Conservation (phyloP, 2,888 invertebrate species). For the Cataglyphis cursor region DNA sequence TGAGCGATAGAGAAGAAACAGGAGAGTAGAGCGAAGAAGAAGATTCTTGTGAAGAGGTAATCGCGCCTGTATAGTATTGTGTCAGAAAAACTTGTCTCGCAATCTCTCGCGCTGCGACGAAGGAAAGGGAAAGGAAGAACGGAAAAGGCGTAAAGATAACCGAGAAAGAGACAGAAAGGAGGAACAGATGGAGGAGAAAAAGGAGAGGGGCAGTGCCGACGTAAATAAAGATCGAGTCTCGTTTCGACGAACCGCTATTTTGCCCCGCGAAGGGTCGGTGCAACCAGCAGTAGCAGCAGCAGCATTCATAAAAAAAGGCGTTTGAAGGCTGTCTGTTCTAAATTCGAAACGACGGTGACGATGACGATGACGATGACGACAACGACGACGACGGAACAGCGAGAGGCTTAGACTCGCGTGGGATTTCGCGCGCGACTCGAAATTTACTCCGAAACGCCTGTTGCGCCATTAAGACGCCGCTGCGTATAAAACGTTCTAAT, state of each 20-base stretch:
- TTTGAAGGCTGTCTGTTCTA: slow-evolving; percentile 73
- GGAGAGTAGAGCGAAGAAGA: not conserved
- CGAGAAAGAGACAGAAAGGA: not conserved
- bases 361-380: not conserved
- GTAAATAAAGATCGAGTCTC: slow-evolving; percentile 66
- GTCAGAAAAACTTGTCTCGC: slow-evolving; percentile 47
- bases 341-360: slow-evolving; percentile 61
- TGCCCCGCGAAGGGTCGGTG: slow-evolving; percentile 63
- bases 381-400: not conserved
- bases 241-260: slow-evolving; percentile 66
- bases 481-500: not conserved
- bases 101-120: slow-evolving; percentile 26
- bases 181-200: not conserved
- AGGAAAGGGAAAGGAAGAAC: slow-evolving; percentile 17
- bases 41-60: slow-evolving; percentile 17
- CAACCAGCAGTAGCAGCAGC: slow-evolving; percentile 37
- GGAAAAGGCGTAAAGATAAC: slow-evolving; percentile 23
- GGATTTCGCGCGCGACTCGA: slow-evolving; percentile 56
- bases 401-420: slow-evolving; percentile 34
- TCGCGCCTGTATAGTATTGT: not conserved
- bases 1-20: not conserved
- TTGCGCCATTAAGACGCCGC: slow-evolving; percentile 56
- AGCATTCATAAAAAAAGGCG: slow-evolving; percentile 63
- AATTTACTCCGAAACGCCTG: slow-evolving; percentile 69
- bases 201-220: slow-evolving; percentile 28